Evolutionary conservation across 1,140 invertebrate genomes (phyloP).

Genomic region (Melipona quadrifasciata): DNA sequence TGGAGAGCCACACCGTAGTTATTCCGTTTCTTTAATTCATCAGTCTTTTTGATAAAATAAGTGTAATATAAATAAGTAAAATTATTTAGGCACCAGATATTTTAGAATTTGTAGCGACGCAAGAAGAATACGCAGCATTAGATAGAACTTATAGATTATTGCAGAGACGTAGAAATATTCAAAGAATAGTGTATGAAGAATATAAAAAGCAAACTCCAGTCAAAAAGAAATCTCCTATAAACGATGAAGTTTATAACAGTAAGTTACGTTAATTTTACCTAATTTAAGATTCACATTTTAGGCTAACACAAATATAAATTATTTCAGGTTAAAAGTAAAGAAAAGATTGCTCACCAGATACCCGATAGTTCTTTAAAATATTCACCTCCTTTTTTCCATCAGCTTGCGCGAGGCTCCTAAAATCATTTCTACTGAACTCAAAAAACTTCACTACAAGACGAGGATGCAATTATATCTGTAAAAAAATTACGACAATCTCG

Average conservation of each 20-base stretch:
- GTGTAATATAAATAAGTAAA: too few relatives aligned
- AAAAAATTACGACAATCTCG: conserved; percentile 50
- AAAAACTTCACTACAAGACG: conserved; percentile 7
- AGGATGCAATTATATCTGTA: conserved; percentile 54
- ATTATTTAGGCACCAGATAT: conserved; percentile 80
- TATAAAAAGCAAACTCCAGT: neutral
- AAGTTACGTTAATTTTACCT: neutral
- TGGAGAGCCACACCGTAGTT: conserved; percentile 73
- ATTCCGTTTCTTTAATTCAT: neutral
- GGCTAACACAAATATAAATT: too few relatives aligned
- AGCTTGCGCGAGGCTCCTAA: neutral
- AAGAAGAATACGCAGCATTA: conserved; percentile 80
- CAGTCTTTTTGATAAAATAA: neutral
- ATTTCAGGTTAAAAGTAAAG: neutral
- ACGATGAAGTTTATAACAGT: neutral
- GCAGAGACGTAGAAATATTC: conserved; percentile 80
- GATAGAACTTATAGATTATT: conserved; percentile 80
- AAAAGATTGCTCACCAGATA: neutral
- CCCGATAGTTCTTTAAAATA: neutral
- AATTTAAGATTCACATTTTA: neutral
- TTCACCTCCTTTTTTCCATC: neutral
- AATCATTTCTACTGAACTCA: neutral
- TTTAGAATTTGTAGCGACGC: conserved; percentile 82
- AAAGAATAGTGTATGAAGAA: conserved; percentile 53
- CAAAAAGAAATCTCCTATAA: neutral